Conservation (phyloP, 2,888 invertebrate genomes). For the Xylocampa areola region DNA sequence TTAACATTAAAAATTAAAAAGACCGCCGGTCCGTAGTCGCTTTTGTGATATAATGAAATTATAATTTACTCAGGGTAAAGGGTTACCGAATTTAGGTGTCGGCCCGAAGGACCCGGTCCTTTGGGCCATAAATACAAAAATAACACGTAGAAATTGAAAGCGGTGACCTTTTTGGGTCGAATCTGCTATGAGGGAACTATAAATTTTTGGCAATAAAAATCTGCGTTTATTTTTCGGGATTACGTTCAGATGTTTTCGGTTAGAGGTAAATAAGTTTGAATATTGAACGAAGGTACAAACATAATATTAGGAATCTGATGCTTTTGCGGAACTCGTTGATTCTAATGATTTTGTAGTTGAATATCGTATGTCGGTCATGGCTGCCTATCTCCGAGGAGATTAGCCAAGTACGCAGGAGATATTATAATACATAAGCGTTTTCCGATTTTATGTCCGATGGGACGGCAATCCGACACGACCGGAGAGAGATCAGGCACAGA, state of each 20-base stretch:
- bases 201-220: conserved; percentile 20
- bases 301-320: no score
- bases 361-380: no score
- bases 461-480: no score
- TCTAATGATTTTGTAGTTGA: no score
- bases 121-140: conserved; percentile 45
- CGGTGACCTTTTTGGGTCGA: conserved; percentile 36
- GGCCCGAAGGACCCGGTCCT: conserved; percentile 4
- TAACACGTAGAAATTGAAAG: conserved; percentile 51
- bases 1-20: conserved; percentile 13
- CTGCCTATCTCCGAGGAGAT: no score
- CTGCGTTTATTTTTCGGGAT: background rate
- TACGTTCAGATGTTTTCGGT: background rate
- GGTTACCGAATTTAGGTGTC: conserved; percentile 2
- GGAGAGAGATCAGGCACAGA: no score
- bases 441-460: no score
- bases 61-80: conserved; percentile 26
- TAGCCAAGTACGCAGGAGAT: no score
- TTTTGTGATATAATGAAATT: conserved; percentile 33
- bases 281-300: no score
- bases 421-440: no score
- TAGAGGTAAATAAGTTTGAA: background rate
- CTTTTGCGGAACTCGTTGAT: no score
- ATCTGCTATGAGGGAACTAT: conserved; percentile 21
- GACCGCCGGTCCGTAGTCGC: background rate